Evolutionary conservation across 2,888 invertebrate genomes (phyloP).

Genomic region (Patella pellucida): DNA sequence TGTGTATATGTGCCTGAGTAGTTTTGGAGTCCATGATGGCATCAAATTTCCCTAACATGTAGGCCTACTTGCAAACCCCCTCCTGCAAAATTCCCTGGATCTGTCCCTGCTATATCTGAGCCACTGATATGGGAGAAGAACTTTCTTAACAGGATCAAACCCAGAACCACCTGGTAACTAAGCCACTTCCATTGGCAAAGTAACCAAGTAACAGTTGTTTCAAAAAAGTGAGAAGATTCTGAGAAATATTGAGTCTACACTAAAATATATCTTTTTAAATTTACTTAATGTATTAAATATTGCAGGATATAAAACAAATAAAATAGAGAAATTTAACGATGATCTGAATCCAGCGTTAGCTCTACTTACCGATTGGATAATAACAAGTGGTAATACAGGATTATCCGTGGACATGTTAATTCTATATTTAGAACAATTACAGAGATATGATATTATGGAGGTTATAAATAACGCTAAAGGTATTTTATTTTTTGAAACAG

Average conservation of each 20-base stretch:
- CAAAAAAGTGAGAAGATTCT: no score
- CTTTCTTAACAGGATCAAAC: no score
- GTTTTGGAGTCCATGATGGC: neutral
- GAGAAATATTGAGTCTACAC: no score
- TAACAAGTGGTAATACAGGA: conserved; percentile 70
- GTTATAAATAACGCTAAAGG: conserved; percentile 65
- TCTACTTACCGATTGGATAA: conserved; percentile 71
- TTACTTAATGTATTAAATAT: neutral
- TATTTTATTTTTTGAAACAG: conserved; percentile 30
- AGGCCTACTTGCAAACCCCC: no score
- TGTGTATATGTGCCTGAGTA: neutral
- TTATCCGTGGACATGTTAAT: conserved; percentile 71
- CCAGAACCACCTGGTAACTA: no score
- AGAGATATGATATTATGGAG: conserved; percentile 65
- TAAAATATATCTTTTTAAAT: no score
- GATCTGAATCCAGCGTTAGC: conserved; percentile 70
- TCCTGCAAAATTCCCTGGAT: no score
- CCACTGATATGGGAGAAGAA: no score
- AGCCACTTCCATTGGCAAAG: no score
- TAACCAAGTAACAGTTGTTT: no score
- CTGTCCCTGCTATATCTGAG: no score
- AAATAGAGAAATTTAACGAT: conserved; percentile 67
- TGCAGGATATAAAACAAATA: conserved; percentile 69
- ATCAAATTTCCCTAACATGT: neutral
- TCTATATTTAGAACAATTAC: conserved; percentile 69